Evolutionary conservation across 2,888 invertebrate genomes (phyloP), one percentile per base, ranked within the genome.

Genomic region (Phalera bucephala): DNA sequence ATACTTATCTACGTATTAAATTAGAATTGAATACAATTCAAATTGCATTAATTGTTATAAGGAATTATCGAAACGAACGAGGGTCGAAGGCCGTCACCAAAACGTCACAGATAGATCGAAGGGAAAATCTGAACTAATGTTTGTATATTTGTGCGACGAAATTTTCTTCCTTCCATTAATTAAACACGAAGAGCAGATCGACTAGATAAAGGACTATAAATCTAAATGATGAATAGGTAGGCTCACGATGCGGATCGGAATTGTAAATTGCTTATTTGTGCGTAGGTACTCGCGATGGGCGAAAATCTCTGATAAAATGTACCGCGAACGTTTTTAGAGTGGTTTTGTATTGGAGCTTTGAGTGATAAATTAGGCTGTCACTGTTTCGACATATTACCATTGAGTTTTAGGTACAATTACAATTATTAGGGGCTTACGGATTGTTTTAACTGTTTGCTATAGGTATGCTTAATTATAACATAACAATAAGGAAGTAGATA

Each of bases 201-300:
- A 70, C 73, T 77, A 81, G 85, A 84, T 86, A 85, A 80, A 80
- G 73, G 79, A 77, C 84, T 70, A 87, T 88, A 87, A 88, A 87
- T 88, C 88, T 86, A 71, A 85, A 85, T 87, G 87, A 88, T 83
- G 80, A 83, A 88, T 87, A 80, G 86, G 77, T 78, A 67, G 77
- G 80, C 77, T 80, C 72, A 72, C 53, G 64, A 52, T 42, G 57
- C 52, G 75, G 77, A 78, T 79, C 68, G 59, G 81, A 84, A 82
- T 82, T 82, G 85, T 82, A 82, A 83, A 84, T 85, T 81, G 76
- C 80, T 79, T 82, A 80, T 80, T 77, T 80, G 77, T 70, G 64
- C 52, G 44, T 53, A 43, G 45, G 64, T 70, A 66, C 68, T 70
- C 68, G 61, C 37, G 54, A 46, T 20, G 25, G 36, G 25, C 44